Base-by-base conservation (phyloP, 2,888 invertebrate genomes). In the Ernsta delagoae region DNA sequence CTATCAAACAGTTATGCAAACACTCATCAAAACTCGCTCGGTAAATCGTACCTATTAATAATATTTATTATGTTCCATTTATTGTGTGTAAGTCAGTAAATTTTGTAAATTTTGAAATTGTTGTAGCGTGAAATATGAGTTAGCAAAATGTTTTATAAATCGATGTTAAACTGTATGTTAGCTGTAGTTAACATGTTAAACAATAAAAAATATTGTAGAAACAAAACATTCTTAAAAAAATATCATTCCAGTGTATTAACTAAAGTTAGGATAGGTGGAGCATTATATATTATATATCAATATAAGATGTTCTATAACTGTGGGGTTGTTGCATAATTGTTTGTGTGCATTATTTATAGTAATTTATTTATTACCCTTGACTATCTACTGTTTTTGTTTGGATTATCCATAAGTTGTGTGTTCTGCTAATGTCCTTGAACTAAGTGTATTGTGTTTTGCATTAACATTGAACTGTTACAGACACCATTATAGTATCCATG, bases 201-300 rank as follows among this genome's bases (percentile, higher is more conserved):
- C 66, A 3, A 71, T 74, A 73, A 67, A 73, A 73, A 50, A 76
- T 75, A 73, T 73, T 70, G 72, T 75, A 73, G 75, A 74, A 87
- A 88, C 86, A 84, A 83, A 86, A 92, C 92, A 92, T 92, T 92
- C 92, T 92, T 89, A 79, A 87, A 89, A 90, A 90, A 88, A 84
- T 92, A 92, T 92, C 92, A 93, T 93, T 93, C 92, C 92, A 93
- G 87, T 91, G 83, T 91, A 89, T 85, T 86, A 82, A 89, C 88
- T 92, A 90, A 91, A 91, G 85, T 81, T 92, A 92, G 91, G 84
- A 86, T 92, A 92, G 91, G 87, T 88, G 84, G 84, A 83, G 83
- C 82, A 81, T 88, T 85, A 87, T 87, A 86, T 88, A 88, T n/a
- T n/a, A n/a, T n/a, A n/a, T n/a, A n/a, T n/a, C n/a, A n/a, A n/a